Evolutionary conservation across 1,140 invertebrate genomes (phyloP), one percentile per base, ranked within the genome.

Genomic region (Drosophila nigrodunni): DNA sequence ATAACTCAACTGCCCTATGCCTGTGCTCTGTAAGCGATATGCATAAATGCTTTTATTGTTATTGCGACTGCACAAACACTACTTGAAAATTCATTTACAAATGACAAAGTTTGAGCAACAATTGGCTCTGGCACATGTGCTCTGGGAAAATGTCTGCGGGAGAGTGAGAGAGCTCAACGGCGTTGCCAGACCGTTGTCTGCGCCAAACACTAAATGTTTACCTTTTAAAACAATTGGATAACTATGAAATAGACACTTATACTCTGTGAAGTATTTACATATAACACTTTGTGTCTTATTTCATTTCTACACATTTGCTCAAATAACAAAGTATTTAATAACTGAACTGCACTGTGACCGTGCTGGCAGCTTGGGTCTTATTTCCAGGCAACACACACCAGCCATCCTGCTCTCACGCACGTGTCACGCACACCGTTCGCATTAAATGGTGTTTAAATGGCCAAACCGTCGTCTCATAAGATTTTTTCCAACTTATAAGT

Each of bases 401-500:
- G 66, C 39, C 43, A 15, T 87, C 83, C 21, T 55, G 49, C 67
- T 87, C 66, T 25, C 30, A 77, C 80, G 34, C 59, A 77, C 54
- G 50, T 64, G 39, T 49, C 39, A 30, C n/a, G 9, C 21, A 35
- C 34, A 77, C 2, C 9, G 10, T 44, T 78, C 35, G 54, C 54
- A 49, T 46, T 39, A 60, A 30, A 61, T 52, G 41, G 55, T 76
- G 44, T 67, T 47, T 74, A 57, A 73, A 59, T 80, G 68, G 61
- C 61, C 60, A 72, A 86, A 55, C 58, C 62, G 79, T 86, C 62
- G 76, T 80, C 74, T 57, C 82, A 68, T 71, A 74, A 69, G 54
- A 78, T 89, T 75, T 83, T 80, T 70, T 80, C 78, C 80, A 82
- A 78, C 78, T 87, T 78, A 83, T 80, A 88, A 85, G 85, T 89